Percentiles rank a stretch among this genome's conserved stretches.
phyloP scores from a whole-genome alignment of 1,140 invertebrate genomes.

The Zaprionus gabonicus region DNA sequence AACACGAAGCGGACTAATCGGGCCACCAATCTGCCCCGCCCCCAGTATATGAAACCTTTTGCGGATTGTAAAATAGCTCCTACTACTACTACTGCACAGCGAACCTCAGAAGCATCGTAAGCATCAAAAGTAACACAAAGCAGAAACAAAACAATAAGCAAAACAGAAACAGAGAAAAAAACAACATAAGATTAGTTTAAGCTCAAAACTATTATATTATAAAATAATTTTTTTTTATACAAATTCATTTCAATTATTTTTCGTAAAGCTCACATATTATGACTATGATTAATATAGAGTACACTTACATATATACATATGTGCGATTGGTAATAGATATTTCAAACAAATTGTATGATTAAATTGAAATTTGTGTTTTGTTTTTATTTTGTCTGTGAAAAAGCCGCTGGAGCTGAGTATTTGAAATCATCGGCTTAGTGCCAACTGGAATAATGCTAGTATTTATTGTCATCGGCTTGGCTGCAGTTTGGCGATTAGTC shows the following conservation, averaged over 20 bases:
- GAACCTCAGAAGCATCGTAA: slow-evolving; percentile 7
- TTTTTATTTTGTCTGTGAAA: neutral
- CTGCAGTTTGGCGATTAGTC: neutral
- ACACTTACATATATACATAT: slow-evolving; percentile 24
- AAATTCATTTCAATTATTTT: slow-evolving; percentile 28
- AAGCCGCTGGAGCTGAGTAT: neutral
- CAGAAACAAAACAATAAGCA: slow-evolving; percentile 1
- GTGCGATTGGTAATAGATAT: slow-evolving; percentile 39
- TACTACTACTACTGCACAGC: slow-evolving; percentile 28
- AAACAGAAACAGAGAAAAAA: slow-evolving; percentile 3
- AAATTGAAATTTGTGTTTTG: slow-evolving; percentile 1
- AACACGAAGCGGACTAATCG: slow-evolving; percentile 8
- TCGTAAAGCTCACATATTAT: slow-evolving; percentile 16
- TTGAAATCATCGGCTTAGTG: neutral
- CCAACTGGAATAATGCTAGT: neutral
- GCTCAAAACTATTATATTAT: slow-evolving; percentile 29
- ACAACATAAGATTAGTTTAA: slow-evolving; percentile 31
- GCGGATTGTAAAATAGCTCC: slow-evolving; percentile 55
- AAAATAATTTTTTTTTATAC: slow-evolving; percentile 32
- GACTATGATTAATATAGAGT: slow-evolving; percentile 25
- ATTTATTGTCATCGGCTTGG: neutral
- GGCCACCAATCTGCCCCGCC: neutral
- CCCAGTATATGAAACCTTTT: slow-evolving; percentile 1
- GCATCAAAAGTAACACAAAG: neutral
- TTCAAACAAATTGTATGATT: slow-evolving; percentile 39